Percentiles rank a stretch among this genome's conserved stretches.
These are phyloP conservation scores for Pogonus chalceus DNA, from an alignment of 1,140 invertebrate species.

Conservation along the genomic window DNA sequence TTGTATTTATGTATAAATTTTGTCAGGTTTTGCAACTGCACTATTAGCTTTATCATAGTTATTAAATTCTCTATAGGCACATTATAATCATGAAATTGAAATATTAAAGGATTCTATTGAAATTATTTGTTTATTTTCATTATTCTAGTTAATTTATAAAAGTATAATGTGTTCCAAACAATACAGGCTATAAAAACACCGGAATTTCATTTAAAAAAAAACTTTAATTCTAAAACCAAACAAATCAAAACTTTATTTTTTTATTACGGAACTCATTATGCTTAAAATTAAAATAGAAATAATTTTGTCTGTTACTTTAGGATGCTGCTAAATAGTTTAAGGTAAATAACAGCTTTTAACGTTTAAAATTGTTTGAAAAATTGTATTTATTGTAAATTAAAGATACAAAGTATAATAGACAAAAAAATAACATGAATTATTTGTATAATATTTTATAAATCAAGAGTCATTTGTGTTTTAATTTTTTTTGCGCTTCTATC, in stretches of 20 bases:
- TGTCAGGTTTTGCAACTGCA: conserved; percentile 13
- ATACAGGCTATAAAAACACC: no score
- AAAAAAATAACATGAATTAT: background rate
- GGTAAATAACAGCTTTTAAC: background rate
- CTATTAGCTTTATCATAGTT: conserved; percentile 20
- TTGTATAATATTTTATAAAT: conserved; percentile 19
- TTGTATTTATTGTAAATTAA: background rate
- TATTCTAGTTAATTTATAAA: no score
- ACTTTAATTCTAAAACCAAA: no score
- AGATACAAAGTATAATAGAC: background rate
- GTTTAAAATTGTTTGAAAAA: background rate
- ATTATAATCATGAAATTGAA: conserved; percentile 10
- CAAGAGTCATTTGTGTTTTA: conserved; percentile 34
- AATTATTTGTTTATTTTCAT: background rate
- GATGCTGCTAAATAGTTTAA: no score
- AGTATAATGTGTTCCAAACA: no score
- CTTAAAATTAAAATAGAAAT: no score
- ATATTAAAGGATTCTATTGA: conserved; percentile 10
- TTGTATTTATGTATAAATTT: background rate
- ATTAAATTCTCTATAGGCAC: conserved; percentile 13
- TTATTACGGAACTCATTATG: no score
- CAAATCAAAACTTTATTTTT: no score
- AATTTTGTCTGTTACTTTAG: no score
- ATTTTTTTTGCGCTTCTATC: conserved; percentile 48
- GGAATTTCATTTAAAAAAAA: no score